Base-by-base conservation (phyloP, 2,113 vertebrate species). In the Zosterops borbonicus region DNA sequence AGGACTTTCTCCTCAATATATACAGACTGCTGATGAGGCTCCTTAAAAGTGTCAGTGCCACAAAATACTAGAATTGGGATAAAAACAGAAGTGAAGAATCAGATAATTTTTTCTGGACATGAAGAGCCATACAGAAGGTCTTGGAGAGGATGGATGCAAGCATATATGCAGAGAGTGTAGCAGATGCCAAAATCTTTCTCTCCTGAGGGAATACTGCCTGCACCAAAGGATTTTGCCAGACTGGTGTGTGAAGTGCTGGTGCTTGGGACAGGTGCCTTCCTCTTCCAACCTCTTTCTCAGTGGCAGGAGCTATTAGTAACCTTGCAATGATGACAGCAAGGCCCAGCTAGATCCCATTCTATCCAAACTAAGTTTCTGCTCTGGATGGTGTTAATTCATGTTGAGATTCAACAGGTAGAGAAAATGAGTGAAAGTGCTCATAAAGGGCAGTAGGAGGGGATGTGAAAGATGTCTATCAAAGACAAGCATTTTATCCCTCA, bases 241-340 rank as follows among this genome's bases (percentile, higher is more conserved):
- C 15, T 3, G 2, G 12, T 46, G 8, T 35, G 22, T 41, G n/a
- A 76, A 63, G 14, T 73, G 65, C 41, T 6, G 14, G 39, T 74
- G 21, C 12, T 47, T 42, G 14, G n/a, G 24, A 73, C 1, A 17
- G 25, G 19, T 65, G 59, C 17, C 42, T 70, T 62, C 39, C 24
- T 39, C 50, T 60, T 53, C 53, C 53, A 35, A 5, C 7, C 1
- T 20, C 49, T 37, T 71, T 42, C 35, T 76, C 0, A 0, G 65
- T 0, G 1, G 37, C 37, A 69, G 46, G 18, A 69, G 31, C 41
- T 59, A 4, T 42, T 42, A 62, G 25, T 33, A 29, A 25, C 49
- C 27, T 42, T 67, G 42, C 27, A 83, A 9, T 17, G n/a, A 37
- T 5, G 37, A 29, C 19, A 37, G 14, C 0, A 1, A 92, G 29